These are phyloP conservation scores for Nebria ingens DNA, from an alignment of 1,140 invertebrate genomes.

Conservation along the genomic window DNA sequence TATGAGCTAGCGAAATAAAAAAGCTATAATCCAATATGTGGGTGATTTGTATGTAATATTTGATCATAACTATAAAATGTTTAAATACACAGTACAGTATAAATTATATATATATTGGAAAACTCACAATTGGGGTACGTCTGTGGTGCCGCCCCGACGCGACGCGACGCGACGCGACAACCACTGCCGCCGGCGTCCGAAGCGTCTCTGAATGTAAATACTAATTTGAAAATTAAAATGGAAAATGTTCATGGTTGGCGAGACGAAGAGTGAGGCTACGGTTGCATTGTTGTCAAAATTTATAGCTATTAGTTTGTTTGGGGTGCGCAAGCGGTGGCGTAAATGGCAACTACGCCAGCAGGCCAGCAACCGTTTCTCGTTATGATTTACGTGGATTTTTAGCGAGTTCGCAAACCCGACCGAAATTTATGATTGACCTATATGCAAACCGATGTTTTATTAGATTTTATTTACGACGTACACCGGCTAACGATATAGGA, in stretches of 20 bases:
- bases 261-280: too few relatives aligned
- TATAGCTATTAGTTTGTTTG: conserved; percentile 2
- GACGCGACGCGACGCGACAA: background rate
- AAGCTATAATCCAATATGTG: too few relatives aligned
- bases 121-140: too few relatives aligned
- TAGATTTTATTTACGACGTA: background rate
- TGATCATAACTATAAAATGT: too few relatives aligned
- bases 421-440: conserved; percentile 1
- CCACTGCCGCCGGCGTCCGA: background rate
- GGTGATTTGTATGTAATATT: too few relatives aligned
- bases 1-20: too few relatives aligned
- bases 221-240: conserved; percentile 8
- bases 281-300: conserved; percentile 5
- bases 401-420: background rate
- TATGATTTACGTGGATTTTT: background rate
- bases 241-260: background rate
- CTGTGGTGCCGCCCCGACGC: background rate
- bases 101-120: too few relatives aligned
- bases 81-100: too few relatives aligned
- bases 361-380: too few relatives aligned
- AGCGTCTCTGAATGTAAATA: background rate
- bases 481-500: too few relatives aligned
- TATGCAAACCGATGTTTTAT: background rate
- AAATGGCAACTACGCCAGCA: too few relatives aligned
- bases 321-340: background rate